Evolutionary conservation across 2,888 invertebrate species (phyloP).

Genomic region (Drosophila niveifrons): DNA sequence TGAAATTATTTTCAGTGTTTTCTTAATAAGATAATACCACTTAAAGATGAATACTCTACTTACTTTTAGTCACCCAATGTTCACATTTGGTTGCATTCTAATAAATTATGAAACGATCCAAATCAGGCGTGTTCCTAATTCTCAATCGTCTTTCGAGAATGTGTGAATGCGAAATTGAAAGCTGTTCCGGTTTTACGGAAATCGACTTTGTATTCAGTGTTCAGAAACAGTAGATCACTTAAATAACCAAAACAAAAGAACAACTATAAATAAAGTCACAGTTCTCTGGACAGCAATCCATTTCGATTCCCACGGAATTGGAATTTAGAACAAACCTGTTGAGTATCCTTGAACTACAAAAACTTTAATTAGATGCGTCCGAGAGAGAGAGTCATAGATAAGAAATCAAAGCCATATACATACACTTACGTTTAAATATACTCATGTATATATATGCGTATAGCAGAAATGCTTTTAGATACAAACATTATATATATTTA

Average conservation of each 20-base stretch:
- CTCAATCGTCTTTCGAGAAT: neutral
- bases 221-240: neutral
- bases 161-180: slow-evolving; percentile 1
- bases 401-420: slow-evolving; percentile 35
- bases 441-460: slow-evolving; percentile 42
- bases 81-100: neutral
- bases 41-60: too few relatives aligned
- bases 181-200: slow-evolving; percentile 4
- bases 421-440: slow-evolving; percentile 41
- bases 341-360: slow-evolving; percentile 22
- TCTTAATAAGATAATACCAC: neutral
- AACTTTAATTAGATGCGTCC: slow-evolving; percentile 20
- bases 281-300: neutral
- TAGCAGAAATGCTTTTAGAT: slow-evolving; percentile 28
- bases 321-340: neutral
- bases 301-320: slow-evolving; percentile 3
- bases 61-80: neutral
- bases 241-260: neutral
- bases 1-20: neutral
- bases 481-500: slow-evolving; percentile 21
- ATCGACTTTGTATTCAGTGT: slow-evolving; percentile 5
- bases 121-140: slow-evolving; percentile 5
- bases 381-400: slow-evolving; percentile 32
- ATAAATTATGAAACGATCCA: slow-evolving; percentile 18
- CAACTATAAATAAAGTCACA: slow-evolving; percentile 1